These are phyloP conservation scores for Loxodonta africana DNA, from an alignment of 2,113 vertebrate species.

Conservation along the genomic window DNA sequence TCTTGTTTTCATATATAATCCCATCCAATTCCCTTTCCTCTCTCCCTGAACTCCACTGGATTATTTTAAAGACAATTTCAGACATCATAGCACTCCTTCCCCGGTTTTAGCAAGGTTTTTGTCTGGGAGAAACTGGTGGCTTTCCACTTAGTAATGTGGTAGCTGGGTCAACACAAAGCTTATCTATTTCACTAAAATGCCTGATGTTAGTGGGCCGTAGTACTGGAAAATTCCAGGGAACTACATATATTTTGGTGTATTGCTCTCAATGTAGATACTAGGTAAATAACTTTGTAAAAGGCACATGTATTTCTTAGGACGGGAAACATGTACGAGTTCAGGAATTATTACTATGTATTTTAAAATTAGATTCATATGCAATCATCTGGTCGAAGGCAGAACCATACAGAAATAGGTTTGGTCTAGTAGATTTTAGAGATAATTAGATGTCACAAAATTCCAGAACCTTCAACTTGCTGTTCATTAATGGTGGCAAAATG, in stretches of 20 bases:
- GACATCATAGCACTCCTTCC: conserved; percentile 7
- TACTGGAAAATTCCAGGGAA: not conserved
- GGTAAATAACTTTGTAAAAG: conserved; percentile 13
- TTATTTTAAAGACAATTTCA: conserved; percentile 45
- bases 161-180: not conserved
- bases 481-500: not conserved
- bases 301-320: not conserved
- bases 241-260: not conserved
- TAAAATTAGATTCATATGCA: conserved; percentile 23
- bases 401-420: not conserved
- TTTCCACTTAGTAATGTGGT: conserved; percentile 23
- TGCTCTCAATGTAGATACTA: not conserved
- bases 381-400: not conserved
- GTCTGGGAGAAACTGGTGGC: not conserved
- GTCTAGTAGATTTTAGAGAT: conserved; percentile 29
- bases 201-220: not conserved
- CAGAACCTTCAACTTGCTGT: not conserved
- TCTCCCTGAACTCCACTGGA: not conserved
- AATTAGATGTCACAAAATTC: not conserved
- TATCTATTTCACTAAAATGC: not conserved
- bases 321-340: not conserved
- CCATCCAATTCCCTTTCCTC: not conserved
- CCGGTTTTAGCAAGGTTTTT: conserved; percentile 46
- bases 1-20: conserved; percentile 57
- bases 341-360: conserved; percentile 44